Evolutionary conservation across 2,888 invertebrate species (phyloP).

Genomic region (Timema cristinae): DNA sequence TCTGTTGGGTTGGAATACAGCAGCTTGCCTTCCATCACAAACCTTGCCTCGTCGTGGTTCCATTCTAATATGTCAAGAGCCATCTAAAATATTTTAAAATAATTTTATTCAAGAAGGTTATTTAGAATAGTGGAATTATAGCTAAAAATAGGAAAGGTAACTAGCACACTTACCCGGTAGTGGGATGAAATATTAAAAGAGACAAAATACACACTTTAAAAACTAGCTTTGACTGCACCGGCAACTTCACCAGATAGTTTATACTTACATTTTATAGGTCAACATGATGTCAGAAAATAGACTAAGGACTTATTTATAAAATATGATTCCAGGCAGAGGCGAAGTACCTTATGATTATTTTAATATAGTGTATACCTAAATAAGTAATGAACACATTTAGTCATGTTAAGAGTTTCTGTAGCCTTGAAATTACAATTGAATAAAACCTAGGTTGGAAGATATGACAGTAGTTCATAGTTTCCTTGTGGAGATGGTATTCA

Average conservation of each 20-base stretch:
- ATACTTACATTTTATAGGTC: too few relatives aligned
- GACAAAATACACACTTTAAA: background rate
- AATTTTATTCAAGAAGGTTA: background rate
- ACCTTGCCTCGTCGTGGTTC: constrained; percentile 90
- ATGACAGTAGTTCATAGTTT: too few relatives aligned
- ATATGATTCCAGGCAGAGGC: background rate
- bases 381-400: too few relatives aligned
- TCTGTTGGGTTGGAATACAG: constrained; percentile 86
- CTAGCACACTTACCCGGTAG: background rate
- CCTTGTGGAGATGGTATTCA: too few relatives aligned
- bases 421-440: too few relatives aligned
- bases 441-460: too few relatives aligned
- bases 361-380: too few relatives aligned
- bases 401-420: too few relatives aligned
- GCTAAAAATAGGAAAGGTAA: background rate
- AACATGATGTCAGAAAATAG: too few relatives aligned
- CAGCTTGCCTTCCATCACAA: constrained; percentile 85
- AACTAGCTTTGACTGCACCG: background rate
- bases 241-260: too few relatives aligned
- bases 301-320: background rate
- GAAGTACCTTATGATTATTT: too few relatives aligned
- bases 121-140: background rate
- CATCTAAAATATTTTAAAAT: constrained; percentile 53
- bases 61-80: constrained; percentile 91
- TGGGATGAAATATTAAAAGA: background rate